A percentile compares a stretch with the other conserved stretches of the same genome.
phyloP scores from a whole-genome alignment of 2,797 vertebrate genomes.

The Phataginus tetradactyla region DNA sequence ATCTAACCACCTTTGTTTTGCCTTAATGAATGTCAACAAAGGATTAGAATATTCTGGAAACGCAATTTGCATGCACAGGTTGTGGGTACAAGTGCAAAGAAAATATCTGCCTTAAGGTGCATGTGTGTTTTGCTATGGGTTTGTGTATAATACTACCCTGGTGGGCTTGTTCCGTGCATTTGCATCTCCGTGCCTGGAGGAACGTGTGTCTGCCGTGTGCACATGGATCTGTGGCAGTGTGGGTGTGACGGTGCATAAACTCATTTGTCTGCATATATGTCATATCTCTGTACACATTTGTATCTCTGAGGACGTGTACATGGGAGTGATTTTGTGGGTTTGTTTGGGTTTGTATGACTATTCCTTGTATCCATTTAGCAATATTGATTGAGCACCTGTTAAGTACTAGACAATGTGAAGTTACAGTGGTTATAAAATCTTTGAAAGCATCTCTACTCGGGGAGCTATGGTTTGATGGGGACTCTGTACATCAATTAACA shows the following conservation, averaged over 20 bases:
- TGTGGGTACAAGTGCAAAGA: slow-evolving; percentile 48
- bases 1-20: slow-evolving; percentile 73
- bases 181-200: neutral
- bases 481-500: neutral
- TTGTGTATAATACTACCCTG: neutral
- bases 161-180: neutral
- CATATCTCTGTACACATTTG: neutral
- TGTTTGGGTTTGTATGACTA: neutral
- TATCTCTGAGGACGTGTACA: neutral
- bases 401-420: neutral
- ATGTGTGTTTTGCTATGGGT: neutral
- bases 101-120: slow-evolving; percentile 5
- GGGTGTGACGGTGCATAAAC: neutral
- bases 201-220: neutral
- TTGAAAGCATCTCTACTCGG: slow-evolving; percentile 38
- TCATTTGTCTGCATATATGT: neutral
- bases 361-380: neutral
- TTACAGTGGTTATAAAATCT: slow-evolving; percentile 11
- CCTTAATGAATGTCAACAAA: slow-evolving; percentile 77
- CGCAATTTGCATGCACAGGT: slow-evolving; percentile 54
- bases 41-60: slow-evolving; percentile 70
- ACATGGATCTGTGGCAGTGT: neutral
- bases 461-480: neutral
- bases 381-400: slow-evolving; percentile 30
- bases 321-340: neutral